Conservation (phyloP, 2,888 invertebrate genomes). For the Amblyteles armatorius region DNA sequence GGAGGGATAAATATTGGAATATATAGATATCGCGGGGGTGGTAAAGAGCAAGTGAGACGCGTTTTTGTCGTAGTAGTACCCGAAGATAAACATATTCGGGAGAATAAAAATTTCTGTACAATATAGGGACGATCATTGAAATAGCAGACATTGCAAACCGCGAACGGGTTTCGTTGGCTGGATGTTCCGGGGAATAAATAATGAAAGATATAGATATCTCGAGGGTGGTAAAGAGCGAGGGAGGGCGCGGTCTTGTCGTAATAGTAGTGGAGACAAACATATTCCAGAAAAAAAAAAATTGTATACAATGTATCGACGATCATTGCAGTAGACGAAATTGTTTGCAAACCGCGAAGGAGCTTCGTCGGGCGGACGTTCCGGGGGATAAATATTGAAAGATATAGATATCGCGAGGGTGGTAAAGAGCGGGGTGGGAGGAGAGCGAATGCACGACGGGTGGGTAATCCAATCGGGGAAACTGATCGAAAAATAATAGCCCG, state of each 20-base stretch:
- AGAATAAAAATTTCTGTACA: background rate
- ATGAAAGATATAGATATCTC: too few species aligned
- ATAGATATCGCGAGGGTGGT: constrained; percentile 54
- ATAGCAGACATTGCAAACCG: too few species aligned
- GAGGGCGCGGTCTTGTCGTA: too few species aligned
- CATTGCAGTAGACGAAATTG: background rate
- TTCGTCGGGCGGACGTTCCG: background rate
- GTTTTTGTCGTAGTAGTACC: too few species aligned
- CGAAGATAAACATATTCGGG: too few species aligned
- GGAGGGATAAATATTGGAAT: constrained; percentile 12
- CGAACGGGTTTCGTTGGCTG: too few species aligned
- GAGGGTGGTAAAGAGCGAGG: too few species aligned
- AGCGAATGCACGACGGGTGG: constrained; percentile 68
- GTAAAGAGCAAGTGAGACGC: constrained; percentile 51
- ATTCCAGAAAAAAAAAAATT: too few species aligned
- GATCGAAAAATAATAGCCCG: constrained; percentile 83
- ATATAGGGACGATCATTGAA: too few species aligned
- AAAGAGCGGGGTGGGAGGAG: constrained; percentile 56
- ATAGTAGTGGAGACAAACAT: too few species aligned
- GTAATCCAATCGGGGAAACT: constrained; percentile 84
- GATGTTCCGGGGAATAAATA: too few species aligned
- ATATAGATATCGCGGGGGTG: constrained; percentile 48
- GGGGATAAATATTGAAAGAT: constrained; percentile 15
- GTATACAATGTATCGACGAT: background rate
- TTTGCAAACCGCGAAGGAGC: background rate